Conservation (phyloP, 2,113 vertebrate genomes). For the Triplophysa dalaica region DNA sequence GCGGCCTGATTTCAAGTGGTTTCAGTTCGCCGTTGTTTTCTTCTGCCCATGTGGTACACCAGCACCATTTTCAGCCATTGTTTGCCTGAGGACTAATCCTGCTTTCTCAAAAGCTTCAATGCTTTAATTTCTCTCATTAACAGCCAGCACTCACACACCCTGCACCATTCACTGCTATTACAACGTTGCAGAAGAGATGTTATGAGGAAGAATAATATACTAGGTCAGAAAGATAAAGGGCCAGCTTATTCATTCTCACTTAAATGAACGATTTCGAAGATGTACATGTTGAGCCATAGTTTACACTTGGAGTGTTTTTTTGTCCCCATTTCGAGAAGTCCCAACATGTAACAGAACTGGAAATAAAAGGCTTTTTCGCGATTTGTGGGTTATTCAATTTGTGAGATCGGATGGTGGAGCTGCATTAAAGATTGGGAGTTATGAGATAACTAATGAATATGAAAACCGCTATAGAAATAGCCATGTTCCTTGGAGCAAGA, state of each 20-base stretch:
- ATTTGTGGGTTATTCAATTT: constrained; percentile 74
- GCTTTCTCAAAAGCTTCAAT: constrained; percentile 53
- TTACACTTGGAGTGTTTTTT: constrained; percentile 55
- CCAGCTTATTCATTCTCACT: constrained; percentile 73
- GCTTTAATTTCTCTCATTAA: constrained; percentile 75
- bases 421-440: constrained; percentile 65
- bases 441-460: constrained; percentile 78
- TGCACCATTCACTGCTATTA: constrained; percentile 71
- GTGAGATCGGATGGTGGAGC: constrained; percentile 63
- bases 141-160: constrained; percentile 63
- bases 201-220: constrained; percentile 63
- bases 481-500: constrained; percentile 60
- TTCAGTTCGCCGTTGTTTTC: constrained; percentile 17
- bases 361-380: constrained; percentile 72
- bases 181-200: constrained; percentile 66
- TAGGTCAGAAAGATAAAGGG: constrained; percentile 66
- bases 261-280: constrained; percentile 68
- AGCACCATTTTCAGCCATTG: background rate
- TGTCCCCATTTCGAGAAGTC: constrained; percentile 48
- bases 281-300: constrained; percentile 59
- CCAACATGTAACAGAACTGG: constrained; percentile 50
- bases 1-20: constrained; percentile 9
- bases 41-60: constrained; percentile 1
- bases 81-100: background rate
- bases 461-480: constrained; percentile 77